phyloP scores from a whole-genome alignment of 1,140 invertebrate genomes.

The Dendrolimus punctatus region DNA sequence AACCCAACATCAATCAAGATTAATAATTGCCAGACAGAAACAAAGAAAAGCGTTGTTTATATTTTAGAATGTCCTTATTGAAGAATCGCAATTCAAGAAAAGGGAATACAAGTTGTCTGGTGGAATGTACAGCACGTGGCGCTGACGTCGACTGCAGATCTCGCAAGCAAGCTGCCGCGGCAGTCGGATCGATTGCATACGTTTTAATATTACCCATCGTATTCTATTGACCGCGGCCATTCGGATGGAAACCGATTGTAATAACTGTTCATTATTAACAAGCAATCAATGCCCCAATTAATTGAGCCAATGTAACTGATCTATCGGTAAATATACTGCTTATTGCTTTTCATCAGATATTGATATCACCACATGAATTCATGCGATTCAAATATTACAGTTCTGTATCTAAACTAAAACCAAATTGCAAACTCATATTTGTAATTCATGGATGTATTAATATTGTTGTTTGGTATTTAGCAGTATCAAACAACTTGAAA shows the following conservation, averaged over 20 bases:
- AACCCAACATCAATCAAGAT: too few species aligned
- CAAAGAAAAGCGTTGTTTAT: background rate
- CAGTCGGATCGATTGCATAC: conserved; percentile 37
- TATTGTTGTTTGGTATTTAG: too few species aligned
- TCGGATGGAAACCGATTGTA: conserved; percentile 23
- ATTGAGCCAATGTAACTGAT: conserved; percentile 14
- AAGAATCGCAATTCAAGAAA: conserved; percentile 9
- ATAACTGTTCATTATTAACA: conserved; percentile 33
- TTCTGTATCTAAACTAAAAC: too few species aligned
- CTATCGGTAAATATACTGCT: background rate
- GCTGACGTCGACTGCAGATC: conserved; percentile 10
- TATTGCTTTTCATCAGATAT: too few species aligned
- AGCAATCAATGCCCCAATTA: conserved; percentile 24
- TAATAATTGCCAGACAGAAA: background rate
- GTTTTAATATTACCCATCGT: conserved; percentile 43
- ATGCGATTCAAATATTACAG: too few species aligned
- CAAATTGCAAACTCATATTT: too few species aligned
- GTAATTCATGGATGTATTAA: too few species aligned
- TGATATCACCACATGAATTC: too few species aligned
- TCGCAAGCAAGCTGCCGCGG: conserved; percentile 14
- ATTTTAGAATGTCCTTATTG: conserved; percentile 1
- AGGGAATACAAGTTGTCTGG: conserved; percentile 17
- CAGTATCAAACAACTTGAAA: too few species aligned
- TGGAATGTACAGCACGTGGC: conserved; percentile 10
- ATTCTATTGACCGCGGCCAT: conserved; percentile 7